phyloP scores from a whole-genome alignment of 2,113 vertebrate species.

The Pimephales promelas region DNA sequence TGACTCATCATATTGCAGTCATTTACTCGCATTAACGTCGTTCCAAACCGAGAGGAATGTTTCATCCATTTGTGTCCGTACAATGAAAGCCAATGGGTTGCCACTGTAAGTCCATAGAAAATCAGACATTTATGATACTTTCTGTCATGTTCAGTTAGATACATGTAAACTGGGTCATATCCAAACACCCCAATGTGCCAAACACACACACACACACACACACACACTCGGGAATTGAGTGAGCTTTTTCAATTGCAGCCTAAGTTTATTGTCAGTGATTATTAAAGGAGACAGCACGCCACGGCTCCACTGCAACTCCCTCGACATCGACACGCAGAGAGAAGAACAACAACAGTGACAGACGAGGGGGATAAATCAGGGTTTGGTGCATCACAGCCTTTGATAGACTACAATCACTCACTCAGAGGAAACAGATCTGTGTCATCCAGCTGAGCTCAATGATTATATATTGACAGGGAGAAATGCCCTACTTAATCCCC shows the following conservation, averaged over 20 bases:
- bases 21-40: not conserved
- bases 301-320: not conserved
- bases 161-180: slow-evolving; percentile 49
- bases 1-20: not conserved
- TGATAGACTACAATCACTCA: slow-evolving; percentile 43
- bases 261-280: slow-evolving; percentile 44
- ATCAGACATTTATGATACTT: slow-evolving; percentile 20
- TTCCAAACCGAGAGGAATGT: not conserved
- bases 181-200: slow-evolving; percentile 20
- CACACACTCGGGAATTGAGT: slow-evolving; percentile 21
- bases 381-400: slow-evolving; percentile 29
- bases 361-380: slow-evolving; percentile 37
- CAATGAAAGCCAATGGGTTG: not conserved
- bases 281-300: slow-evolving; percentile 38
- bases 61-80: too few relatives aligned
- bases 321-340: slow-evolving; percentile 19
- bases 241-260: slow-evolving; percentile 29
- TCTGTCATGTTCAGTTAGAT: slow-evolving; percentile 23
- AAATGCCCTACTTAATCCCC: slow-evolving; percentile 72
- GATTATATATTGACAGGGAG: slow-evolving; percentile 74
- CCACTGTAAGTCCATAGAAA: not conserved
- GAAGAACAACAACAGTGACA: slow-evolving; percentile 30
- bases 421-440: slow-evolving; percentile 43
- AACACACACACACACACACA: not conserved
- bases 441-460: slow-evolving; percentile 63